Percentiles rank a stretch among this genome's conserved stretches.
phyloP scores from a whole-genome alignment of 2,797 vertebrate genomes.

The Oreortyx pictus region DNA sequence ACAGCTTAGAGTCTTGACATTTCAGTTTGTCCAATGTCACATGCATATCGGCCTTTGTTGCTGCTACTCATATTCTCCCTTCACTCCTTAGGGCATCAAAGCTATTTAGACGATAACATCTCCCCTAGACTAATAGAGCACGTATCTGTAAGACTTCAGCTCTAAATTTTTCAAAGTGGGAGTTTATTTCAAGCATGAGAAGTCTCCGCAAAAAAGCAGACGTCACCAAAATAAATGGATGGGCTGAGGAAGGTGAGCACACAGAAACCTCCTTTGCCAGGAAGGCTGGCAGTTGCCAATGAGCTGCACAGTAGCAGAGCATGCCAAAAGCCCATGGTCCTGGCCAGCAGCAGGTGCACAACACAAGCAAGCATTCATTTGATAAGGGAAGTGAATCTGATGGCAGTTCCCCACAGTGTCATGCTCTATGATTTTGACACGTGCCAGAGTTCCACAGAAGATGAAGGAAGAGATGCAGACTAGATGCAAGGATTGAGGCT shows the following conservation, averaged over 20 bases:
- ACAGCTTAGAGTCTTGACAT: neutral
- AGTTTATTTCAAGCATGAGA: neutral
- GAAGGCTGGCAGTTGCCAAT: neutral
- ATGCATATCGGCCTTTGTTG: neutral
- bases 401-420: neutral
- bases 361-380: neutral
- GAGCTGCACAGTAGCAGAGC: neutral
- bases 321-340: neutral
- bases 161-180: neutral
- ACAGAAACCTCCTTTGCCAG: neutral
- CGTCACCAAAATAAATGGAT: neutral
- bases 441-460: neutral
- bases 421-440: neutral
- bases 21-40: neutral
- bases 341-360: conserved; percentile 29
- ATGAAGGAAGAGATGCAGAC: neutral
- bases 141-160: neutral
- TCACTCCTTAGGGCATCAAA: neutral
- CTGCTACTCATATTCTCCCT: neutral
- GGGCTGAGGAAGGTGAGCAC: neutral
- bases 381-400: neutral
- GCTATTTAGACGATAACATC: neutral
- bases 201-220: neutral
- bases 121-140: neutral
- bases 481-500: neutral